Base-by-base conservation (phyloP, 2,888 invertebrate genomes). In the Drosophila ezoana region DNA sequence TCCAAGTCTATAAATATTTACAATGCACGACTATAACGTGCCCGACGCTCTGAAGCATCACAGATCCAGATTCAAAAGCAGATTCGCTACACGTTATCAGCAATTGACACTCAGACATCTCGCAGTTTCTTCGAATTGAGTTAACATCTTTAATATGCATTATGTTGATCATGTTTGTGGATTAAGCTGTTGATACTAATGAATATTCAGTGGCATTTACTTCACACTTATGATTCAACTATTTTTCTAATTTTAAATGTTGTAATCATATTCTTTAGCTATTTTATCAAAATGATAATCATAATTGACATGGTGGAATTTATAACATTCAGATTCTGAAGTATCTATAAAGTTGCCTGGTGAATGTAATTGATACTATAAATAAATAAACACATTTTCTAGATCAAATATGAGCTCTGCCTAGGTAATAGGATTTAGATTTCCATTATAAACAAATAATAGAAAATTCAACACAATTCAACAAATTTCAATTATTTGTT, bases 1-100 rank as follows among this genome's bases (percentile, higher is more conserved):
- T 59, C 37, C 37, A 69, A 40, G 38, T 72, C 72, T 72, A 72
- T 72, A 72, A 72, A 72, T 72, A 72, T 62, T 43, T 52, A 45
- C 41, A 49, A 64, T 57, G 45, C 28, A 45, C 37, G 16, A 28
- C 4, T 40, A 52, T 38, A 52, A 35, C 61, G 51, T 56, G 47
- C 47, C 10, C n/a, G 35, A 16, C 32, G n/a, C 33, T 70, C 37
- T 51, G 16, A 43, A 18, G 54, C 51, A 59, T 9, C 48, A 49
- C 49, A 58, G 61, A 54, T 66, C 53, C 49, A 48, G 58, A 64
- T 47, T 23, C 61, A 57, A 6, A 18, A 32, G n/a, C 37, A 32
- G 8, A 28, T 38, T 14, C 10, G n/a, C 13, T 38, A 13, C 13
- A 44, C 10, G 10, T 16, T 11, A 45, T 38, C 38, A 10, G 10